phyloP scores from a whole-genome alignment of 2,888 invertebrate genomes.

The Pseudanteris insignis region DNA sequence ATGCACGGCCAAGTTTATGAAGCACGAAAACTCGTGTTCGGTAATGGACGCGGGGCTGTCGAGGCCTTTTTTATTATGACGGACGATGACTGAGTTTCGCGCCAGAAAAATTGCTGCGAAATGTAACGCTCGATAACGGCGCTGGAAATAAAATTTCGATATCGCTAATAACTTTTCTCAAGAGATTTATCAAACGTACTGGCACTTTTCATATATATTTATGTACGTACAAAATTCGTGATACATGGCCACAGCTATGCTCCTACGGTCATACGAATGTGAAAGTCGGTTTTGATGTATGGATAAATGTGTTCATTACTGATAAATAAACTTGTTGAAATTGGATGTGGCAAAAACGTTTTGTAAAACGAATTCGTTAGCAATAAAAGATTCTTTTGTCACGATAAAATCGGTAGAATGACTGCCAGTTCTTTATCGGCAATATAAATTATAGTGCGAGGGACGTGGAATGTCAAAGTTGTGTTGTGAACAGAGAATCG shows the following conservation, averaged over 20 bases:
- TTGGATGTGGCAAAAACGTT: neutral
- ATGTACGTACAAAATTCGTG: neutral
- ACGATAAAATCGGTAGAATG: no score
- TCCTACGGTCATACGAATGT: no score
- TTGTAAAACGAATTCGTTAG: no score
- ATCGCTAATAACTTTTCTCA: conserved; percentile 32
- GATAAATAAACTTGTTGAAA: no score
- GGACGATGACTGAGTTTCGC: conserved; percentile 46
- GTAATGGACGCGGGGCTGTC: conserved; percentile 44
- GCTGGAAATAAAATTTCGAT: conserved; percentile 32
- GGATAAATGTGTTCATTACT: neutral
- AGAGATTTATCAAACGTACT: conserved; percentile 29
- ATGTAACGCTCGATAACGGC: conserved; percentile 10
- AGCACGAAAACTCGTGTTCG: conserved; percentile 21
- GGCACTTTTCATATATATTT: conserved; percentile 18
- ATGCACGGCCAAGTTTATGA: conserved; percentile 25
- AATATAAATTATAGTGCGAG: no score
- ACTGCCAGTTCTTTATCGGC: no score
- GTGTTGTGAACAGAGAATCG: no score
- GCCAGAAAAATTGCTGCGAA: conserved; percentile 30
- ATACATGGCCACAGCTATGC: neutral
- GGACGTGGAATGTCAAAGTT: no score
- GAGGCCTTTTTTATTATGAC: conserved; percentile 50
- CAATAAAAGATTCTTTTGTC: no score
- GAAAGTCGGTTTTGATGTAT: neutral